Conservation (phyloP, 1,140 invertebrate genomes). For the Atopsyche davidsoni region DNA sequence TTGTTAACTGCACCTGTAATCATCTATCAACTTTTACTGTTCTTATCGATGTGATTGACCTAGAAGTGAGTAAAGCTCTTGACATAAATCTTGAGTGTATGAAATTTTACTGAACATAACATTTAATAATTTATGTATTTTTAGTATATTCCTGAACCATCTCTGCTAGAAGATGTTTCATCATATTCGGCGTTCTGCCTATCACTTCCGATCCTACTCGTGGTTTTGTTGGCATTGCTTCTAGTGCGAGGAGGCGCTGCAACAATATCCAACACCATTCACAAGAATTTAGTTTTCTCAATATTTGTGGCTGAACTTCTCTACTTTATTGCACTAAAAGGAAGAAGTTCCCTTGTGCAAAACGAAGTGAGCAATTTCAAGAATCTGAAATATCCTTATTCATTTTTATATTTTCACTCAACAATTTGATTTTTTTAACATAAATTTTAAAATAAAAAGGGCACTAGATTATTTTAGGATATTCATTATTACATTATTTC, state of each 20-base stretch:
- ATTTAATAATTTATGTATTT: conserved; percentile 15
- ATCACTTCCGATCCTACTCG: conserved; percentile 71
- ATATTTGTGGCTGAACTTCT: conserved; percentile 80
- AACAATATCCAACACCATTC: conserved; percentile 91
- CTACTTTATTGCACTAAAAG: conserved; percentile 82
- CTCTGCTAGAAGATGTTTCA: conserved; percentile 74
- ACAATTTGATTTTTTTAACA: not conserved
- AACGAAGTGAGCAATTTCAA: conserved; percentile 53
- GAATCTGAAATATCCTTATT: not conserved
- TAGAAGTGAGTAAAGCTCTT: conserved; percentile 55
- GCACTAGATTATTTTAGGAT: conserved; percentile 3
- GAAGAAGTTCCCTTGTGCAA: conserved; percentile 63
- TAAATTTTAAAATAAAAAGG: not conserved
- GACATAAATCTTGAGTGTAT: conserved; percentile 8
- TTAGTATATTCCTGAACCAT: conserved; percentile 75
- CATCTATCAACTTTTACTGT: conserved; percentile 90
- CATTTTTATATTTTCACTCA: not conserved
- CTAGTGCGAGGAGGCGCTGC: conserved; percentile 69
- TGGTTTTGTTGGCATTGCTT: conserved; percentile 66
- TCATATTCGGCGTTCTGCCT: conserved; percentile 86
- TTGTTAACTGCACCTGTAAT: conserved; percentile 93
- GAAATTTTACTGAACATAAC: not conserved
- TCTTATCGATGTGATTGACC: conserved; percentile 83
- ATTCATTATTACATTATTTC: conserved; percentile 26
- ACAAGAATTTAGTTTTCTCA: conserved; percentile 86